These are phyloP conservation scores for Phaethornis superciliosus DNA, from an alignment of 2,113 vertebrate genomes.

Conservation along the genomic window DNA sequence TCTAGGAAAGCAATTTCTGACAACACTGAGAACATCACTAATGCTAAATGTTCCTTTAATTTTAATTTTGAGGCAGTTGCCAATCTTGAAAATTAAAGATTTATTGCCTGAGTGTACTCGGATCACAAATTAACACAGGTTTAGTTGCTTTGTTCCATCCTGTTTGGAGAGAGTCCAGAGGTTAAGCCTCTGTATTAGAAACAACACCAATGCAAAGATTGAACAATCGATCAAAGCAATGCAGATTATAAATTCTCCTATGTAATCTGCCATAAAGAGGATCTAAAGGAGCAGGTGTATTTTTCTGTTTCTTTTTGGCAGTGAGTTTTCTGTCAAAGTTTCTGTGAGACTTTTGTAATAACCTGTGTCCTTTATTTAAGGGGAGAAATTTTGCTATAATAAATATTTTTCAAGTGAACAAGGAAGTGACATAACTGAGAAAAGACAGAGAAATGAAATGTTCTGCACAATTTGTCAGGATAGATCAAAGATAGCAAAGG, in stretches of 20 bases:
- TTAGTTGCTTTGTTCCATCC: conserved; percentile 72
- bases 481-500: conserved; percentile 49
- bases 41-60: conserved; percentile 73
- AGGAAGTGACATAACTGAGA: not conserved
- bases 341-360: not conserved
- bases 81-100: conserved; percentile 77
- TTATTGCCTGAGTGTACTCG: conserved; percentile 76
- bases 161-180: conserved; percentile 73
- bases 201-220: conserved; percentile 73
- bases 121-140: conserved; percentile 74
- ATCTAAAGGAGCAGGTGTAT: conserved; percentile 10
- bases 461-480: not conserved
- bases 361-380: not conserved
- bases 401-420: conserved; percentile 41
- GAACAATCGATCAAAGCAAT: conserved; percentile 76
- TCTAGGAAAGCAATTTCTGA: conserved; percentile 47
- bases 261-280: conserved; percentile 48
- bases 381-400: not conserved
- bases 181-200: conserved; percentile 67
- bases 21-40: conserved; percentile 31
- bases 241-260: conserved; percentile 65
- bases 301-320: conserved; percentile 52
- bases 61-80: conserved; percentile 69
- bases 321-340: conserved; percentile 1
- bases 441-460: conserved; percentile 26